Base-by-base conservation (phyloP, 2,797 vertebrate genomes). In the Acanthurus lineatus region DNA sequence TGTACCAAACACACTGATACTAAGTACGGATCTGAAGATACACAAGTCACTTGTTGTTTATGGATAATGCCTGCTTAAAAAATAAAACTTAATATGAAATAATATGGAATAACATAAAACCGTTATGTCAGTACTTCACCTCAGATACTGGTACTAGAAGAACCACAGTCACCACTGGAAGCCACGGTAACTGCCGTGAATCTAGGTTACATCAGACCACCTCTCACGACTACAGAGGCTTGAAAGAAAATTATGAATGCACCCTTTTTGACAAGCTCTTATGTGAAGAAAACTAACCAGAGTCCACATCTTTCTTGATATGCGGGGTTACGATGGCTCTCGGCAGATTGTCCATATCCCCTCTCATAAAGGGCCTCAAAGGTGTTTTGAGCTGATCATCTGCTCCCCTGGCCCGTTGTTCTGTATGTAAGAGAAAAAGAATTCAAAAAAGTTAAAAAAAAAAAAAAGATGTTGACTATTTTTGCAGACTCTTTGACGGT, bases 321-420 rank as follows among this genome's bases (percentile, higher is more conserved):
- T 81, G 76, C n/a, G 91, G 91, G 9, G 6, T 9, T 0, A 88
- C 85, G 0, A 86, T 16, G 4, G 85, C 86, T 56, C 38, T 81
- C 0, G 92, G 88, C 44, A 90, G 57, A 69, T 77, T 69, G 4
- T 35, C 0, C 14, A 4, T 17, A 1, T 69, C 49, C 2, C 28
- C n/a, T 11, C 70, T 81, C 35, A 32, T 32, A 32, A 32, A 32
- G 28, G 57, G 56, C 1, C 86, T 86, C 3, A 6, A 1, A 22
- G 94, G 93, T 2, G 93, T 94, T 42, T 47, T 9, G 0, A 91
- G 89, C 19, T 67, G 53, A 28, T 57, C 44, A 9, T 25, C 69
- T 20, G 22, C 35, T 14, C 32, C 85, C 8, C 9, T 32, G 0
- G 58, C 75, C 49, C 81, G 82, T 22, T 85, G 16, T 0, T 93